A percentile compares a stretch with the other conserved stretches of the same genome.
Conservation (phyloP, 2,888 invertebrate genomes). For the Rhodophaea formosa region DNA sequence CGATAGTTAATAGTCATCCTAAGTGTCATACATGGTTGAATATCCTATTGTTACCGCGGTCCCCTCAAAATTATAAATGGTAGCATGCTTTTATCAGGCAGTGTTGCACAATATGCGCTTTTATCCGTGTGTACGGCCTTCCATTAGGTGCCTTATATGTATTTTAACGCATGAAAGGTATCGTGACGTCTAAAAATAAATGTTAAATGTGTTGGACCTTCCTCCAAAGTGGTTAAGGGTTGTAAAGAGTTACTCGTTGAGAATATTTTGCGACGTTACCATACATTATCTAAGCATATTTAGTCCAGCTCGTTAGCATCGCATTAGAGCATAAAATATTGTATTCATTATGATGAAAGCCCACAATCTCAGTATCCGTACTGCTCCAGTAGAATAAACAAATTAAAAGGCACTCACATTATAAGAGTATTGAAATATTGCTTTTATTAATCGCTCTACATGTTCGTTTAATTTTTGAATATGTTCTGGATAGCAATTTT, state of each 20-base stretch:
- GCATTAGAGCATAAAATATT: slow-evolving; percentile 44
- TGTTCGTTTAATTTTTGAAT: background rate
- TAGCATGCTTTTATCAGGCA: no score
- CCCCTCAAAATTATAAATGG: no score
- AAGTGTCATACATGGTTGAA: no score
- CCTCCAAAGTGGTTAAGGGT: background rate
- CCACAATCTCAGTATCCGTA: slow-evolving; percentile 33
- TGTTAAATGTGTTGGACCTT: background rate
- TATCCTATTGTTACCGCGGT: no score
- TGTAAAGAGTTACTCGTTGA: background rate
- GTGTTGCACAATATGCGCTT: background rate
- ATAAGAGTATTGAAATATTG: background rate
- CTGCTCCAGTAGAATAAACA: background rate
- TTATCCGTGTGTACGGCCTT: background rate
- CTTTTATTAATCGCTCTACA: background rate
- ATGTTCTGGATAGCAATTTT: background rate
- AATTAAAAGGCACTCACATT: background rate
- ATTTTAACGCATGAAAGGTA: slow-evolving; percentile 16
- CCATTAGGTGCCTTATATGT: background rate
- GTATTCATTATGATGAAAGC: slow-evolving; percentile 43
- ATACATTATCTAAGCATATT: slow-evolving; percentile 35
- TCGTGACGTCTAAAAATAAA: slow-evolving; percentile 5
- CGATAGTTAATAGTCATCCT: no score
- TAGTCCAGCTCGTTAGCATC: slow-evolving; percentile 46
- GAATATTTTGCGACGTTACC: slow-evolving; percentile 15